Evolutionary conservation across 2,797 vertebrate species (phyloP), one percentile per base, ranked within the genome.

Genomic region (Caiman crocodilus): DNA sequence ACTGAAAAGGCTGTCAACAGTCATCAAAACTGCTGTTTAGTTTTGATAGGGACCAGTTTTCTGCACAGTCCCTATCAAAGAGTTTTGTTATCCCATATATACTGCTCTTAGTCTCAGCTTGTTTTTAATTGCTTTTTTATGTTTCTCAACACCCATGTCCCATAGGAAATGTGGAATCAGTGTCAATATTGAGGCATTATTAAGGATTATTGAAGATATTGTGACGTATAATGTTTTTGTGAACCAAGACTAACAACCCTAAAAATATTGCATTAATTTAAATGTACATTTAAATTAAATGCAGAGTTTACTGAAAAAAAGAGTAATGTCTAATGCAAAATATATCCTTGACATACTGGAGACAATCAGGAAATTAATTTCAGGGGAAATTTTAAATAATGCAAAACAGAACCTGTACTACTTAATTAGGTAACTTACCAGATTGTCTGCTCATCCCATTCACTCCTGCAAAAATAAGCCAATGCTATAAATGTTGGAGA

Each of bases 201-300:
- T 25, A 71, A 71, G 32, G 67, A 21, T 35, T 35, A 71, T 23
- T 71, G 32, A 1, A 20, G 18, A 50, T 50, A 50, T 50, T 50
- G 42, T 10, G 42, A 50, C 10, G 42, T 50, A 30, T 4, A 14
- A 82, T 56, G 30, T 20, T 25, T 76, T 78, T n/a, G 69, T 65
- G 81, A 80, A 1, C 89, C 61, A 83, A 75, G 73, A 87, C 56
- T 8, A 84, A n/a, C 59, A 77, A 83, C 83, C 57, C 73, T 82
- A 63, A 76, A 94, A 87, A 92, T 75, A 35, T 60, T 79, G 83
- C 60, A 77, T 50, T 79, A 87, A 89, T 84, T 92, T 61, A 71
- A 50, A 67, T 71, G 75, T 79, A 71, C 18, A 28, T 4, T n/a
- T n/a, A n/a, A n/a, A n/a, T n/a, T n/a, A n/a, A n/a, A 83, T 35